Percentiles rank a stretch among this genome's conserved stretches.
These are phyloP conservation scores for Sus cebifrons DNA, from an alignment of 2,797 vertebrate genomes.

Conservation along the genomic window DNA sequence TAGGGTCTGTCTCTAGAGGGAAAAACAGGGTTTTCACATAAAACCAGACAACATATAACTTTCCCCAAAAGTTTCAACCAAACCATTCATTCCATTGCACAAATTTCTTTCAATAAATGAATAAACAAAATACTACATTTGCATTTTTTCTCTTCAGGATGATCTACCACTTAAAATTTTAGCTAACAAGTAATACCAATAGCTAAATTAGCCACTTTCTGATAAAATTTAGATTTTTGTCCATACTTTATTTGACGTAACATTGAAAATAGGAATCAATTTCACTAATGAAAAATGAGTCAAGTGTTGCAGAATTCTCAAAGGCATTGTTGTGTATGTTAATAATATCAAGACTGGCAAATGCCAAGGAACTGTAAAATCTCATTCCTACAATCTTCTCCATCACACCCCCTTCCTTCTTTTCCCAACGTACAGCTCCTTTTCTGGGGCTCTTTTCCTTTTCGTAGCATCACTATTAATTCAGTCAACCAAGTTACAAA, in stretches of 20 bases:
- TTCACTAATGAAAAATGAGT: constrained; percentile 6
- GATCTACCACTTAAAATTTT: background rate
- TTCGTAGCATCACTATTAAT: background rate
- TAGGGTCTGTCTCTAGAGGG: constrained; percentile 8
- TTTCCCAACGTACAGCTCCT: background rate
- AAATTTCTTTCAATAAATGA: constrained; percentile 15
- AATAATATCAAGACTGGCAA: constrained; percentile 26
- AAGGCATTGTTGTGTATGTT: background rate
- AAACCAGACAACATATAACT: background rate
- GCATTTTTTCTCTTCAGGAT: background rate
- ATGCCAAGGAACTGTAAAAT: background rate
- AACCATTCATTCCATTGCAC: background rate
- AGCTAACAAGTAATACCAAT: background rate
- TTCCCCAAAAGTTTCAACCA: background rate
- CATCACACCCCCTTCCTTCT: background rate
- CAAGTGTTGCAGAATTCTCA: background rate
- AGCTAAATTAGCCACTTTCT: background rate
- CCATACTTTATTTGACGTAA: constrained; percentile 19
- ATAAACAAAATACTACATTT: background rate
- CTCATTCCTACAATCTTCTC: background rate
- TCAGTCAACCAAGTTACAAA: background rate
- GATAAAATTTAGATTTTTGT: background rate
- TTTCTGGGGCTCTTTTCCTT: background rate
- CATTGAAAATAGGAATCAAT: background rate
- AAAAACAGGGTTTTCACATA: background rate